phyloP scores from a whole-genome alignment of 1,140 invertebrate species.

The Littorina saxatilis region DNA sequence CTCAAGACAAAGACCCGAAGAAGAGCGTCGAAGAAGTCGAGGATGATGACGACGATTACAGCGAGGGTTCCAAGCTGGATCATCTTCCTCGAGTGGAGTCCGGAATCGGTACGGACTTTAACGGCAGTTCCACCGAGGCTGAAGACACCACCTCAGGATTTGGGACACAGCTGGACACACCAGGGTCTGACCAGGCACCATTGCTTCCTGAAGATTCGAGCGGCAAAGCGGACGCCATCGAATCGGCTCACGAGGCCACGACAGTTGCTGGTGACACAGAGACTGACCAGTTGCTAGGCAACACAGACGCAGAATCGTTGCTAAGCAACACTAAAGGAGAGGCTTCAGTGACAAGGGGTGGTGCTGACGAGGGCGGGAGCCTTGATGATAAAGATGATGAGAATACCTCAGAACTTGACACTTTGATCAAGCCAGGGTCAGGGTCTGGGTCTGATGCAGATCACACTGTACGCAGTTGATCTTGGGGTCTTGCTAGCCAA shows the following conservation, averaged over 20 bases:
- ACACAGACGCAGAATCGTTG: background rate
- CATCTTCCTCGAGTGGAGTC: constrained; percentile 1
- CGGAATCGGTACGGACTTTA: background rate
- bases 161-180: background rate
- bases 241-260: background rate
- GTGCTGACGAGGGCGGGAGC: background rate
- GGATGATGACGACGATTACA: background rate
- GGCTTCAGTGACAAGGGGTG: background rate
- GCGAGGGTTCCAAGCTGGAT: background rate
- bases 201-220: background rate
- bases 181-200: background rate
- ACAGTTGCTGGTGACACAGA: background rate
- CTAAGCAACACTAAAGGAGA: background rate
- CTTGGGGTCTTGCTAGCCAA: background rate
- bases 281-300: background rate
- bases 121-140: background rate
- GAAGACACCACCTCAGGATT: background rate
- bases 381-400: background rate
- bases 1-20: background rate
- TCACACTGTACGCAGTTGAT: background rate
- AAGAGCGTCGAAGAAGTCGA: background rate
- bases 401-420: background rate
- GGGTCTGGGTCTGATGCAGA: background rate
- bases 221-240: too few species aligned
- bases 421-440: background rate